Conservation (phyloP, 1,140 invertebrate species). For the Aradophagus sp. region DNA sequence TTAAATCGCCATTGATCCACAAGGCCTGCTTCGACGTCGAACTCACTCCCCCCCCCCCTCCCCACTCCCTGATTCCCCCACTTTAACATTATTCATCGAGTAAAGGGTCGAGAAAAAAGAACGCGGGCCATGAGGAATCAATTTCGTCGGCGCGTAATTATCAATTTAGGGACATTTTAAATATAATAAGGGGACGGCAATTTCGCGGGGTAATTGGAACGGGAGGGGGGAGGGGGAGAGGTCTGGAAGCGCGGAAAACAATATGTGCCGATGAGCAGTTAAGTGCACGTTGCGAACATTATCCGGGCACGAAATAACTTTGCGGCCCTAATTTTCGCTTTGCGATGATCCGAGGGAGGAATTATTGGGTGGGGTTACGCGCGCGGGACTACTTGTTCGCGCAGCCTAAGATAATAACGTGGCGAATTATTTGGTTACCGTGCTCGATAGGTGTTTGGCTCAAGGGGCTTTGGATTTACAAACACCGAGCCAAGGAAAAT, state of each 20-base stretch:
- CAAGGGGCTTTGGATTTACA: slow-evolving; percentile 21
- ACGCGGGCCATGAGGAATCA: slow-evolving; percentile 61
- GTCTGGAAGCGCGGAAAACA: slow-evolving; percentile 23
- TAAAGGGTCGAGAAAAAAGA: too few relatives aligned
- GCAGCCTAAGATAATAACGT: slow-evolving; percentile 33
- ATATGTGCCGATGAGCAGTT: slow-evolving; percentile 47
- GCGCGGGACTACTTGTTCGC: slow-evolving; percentile 37
- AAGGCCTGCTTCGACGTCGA: slow-evolving; percentile 2
- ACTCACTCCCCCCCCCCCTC: too few relatives aligned
- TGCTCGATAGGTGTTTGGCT: slow-evolving; percentile 21
- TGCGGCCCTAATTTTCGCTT: slow-evolving; percentile 43
- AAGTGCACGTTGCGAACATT: slow-evolving; percentile 40
- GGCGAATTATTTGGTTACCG: slow-evolving; percentile 39
- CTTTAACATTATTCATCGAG: too few relatives aligned
- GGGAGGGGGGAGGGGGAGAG: neutral
- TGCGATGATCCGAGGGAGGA: slow-evolving; percentile 20
- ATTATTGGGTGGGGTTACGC: slow-evolving; percentile 28
- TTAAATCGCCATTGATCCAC: too few relatives aligned
- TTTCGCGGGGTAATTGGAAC: slow-evolving; percentile 23
- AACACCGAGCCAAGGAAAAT: slow-evolving; percentile 17
- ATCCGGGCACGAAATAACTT: slow-evolving; percentile 38
- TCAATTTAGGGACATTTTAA: slow-evolving; percentile 68
- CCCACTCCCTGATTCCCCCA: too few relatives aligned
- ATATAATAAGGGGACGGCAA: slow-evolving; percentile 53
- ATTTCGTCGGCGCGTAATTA: slow-evolving; percentile 68